Evolutionary conservation across 2,797 vertebrate genomes (phyloP).

Genomic region (Gallinago stenura): DNA sequence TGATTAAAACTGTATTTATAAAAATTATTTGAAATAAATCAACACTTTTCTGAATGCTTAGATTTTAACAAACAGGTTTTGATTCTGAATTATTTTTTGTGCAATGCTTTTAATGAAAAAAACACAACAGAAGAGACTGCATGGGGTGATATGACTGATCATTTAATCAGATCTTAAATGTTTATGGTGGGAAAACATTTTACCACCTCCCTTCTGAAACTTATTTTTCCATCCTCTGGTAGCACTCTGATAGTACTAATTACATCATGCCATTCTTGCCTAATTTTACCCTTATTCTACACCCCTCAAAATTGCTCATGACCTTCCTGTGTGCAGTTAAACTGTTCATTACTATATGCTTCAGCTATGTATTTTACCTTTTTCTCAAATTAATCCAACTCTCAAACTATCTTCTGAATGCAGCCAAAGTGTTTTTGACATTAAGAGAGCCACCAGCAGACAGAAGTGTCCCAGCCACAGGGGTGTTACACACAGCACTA

Average conservation of each 20-base stretch:
- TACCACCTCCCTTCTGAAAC: neutral
- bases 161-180: neutral
- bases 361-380: neutral
- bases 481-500: neutral
- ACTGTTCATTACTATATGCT: neutral
- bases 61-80: neutral
- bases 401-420: neutral
- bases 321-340: neutral
- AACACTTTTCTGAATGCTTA: neutral
- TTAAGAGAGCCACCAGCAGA: neutral
- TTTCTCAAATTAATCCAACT: neutral
- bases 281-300: neutral
- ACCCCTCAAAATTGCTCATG: neutral
- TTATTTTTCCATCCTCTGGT: neutral
- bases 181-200: neutral
- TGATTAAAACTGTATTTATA: neutral
- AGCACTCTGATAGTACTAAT: neutral
- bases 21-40: neutral
- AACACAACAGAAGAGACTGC: neutral
- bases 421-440: neutral
- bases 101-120: neutral
- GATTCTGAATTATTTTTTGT: neutral
- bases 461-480: neutral
- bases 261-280: neutral
- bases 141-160: neutral